Evolutionary conservation across 2,113 vertebrate species (phyloP).

Genomic region (Colinus virginianus): DNA sequence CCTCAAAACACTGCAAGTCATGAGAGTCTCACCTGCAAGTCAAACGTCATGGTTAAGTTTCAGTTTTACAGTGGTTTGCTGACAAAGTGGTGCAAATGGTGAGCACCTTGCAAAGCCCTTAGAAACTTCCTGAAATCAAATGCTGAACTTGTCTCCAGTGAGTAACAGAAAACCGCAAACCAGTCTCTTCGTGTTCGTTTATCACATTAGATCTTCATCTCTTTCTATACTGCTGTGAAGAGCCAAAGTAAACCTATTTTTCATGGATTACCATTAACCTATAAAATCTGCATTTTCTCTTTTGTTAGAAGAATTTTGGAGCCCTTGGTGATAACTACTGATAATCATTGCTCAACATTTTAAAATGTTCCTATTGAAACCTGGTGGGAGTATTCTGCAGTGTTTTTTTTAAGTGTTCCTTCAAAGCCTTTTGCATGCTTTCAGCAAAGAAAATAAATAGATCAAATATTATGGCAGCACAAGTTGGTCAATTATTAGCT

Average conservation of each 20-base stretch:
- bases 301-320: neutral
- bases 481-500: constrained; percentile 74
- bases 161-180: constrained; percentile 28
- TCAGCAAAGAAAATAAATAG: constrained; percentile 50
- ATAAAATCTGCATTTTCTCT: constrained; percentile 1
- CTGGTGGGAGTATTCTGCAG: neutral
- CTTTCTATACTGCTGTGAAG: neutral
- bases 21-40: neutral
- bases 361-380: constrained; percentile 39
- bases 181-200: neutral
- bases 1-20: neutral
- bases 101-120: neutral
- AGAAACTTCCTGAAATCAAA: constrained; percentile 49
- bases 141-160: neutral
- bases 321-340: neutral
- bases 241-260: constrained; percentile 46
- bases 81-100: neutral
- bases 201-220: constrained; percentile 9
- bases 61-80: neutral
- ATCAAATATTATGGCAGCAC: constrained; percentile 57
- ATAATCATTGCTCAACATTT: neutral
- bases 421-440: neutral
- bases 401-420: neutral
- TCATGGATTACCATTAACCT: neutral
- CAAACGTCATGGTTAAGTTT: neutral